Evolutionary conservation across 2,888 invertebrate species (phyloP).

Genomic region (Yponomeuta evonymella): DNA sequence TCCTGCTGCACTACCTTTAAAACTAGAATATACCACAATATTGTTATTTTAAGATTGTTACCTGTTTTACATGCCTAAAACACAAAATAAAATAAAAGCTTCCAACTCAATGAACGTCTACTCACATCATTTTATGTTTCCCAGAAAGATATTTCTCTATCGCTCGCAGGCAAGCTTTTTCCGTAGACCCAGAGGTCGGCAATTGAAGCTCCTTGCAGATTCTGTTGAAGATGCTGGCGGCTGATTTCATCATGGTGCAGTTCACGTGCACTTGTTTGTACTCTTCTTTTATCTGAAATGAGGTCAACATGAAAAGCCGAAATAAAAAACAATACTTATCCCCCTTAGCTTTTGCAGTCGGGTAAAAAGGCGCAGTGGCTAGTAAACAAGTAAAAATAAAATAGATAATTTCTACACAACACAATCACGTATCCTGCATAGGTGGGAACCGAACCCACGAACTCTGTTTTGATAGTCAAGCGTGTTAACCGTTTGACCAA

Average conservation of each 20-base stretch:
- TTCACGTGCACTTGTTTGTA: slow-evolving; percentile 85
- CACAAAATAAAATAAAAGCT: too few relatives aligned
- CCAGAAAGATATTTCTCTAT: slow-evolving; percentile 82
- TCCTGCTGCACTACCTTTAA: too few relatives aligned
- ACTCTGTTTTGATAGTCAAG: too few relatives aligned
- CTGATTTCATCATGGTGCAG: slow-evolving; percentile 92
- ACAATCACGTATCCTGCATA: too few relatives aligned
- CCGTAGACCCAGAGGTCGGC: slow-evolving; percentile 72
- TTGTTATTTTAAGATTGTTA: too few relatives aligned
- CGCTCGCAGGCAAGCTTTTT: slow-evolving; percentile 79
- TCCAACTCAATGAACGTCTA: slow-evolving; percentile 19
- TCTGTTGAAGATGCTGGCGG: slow-evolving; percentile 85
- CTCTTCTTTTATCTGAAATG: slow-evolving; percentile 64
- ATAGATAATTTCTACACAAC: background rate
- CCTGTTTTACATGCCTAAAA: too few relatives aligned
- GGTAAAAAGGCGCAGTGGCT: too few relatives aligned
- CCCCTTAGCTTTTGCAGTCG: too few relatives aligned
- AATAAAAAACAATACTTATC: slow-evolving; percentile 13
- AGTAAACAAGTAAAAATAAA: slow-evolving; percentile 5
- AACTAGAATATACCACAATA: too few relatives aligned
- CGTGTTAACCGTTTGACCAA: too few relatives aligned
- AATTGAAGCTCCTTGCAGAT: slow-evolving; percentile 84
- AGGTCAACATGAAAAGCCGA: background rate
- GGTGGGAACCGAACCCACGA: too few relatives aligned
- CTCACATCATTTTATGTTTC: slow-evolving; percentile 84